Evolutionary conservation across 2,113 vertebrate genomes (phyloP).

Genomic region (Sphyrna mokarran): DNA sequence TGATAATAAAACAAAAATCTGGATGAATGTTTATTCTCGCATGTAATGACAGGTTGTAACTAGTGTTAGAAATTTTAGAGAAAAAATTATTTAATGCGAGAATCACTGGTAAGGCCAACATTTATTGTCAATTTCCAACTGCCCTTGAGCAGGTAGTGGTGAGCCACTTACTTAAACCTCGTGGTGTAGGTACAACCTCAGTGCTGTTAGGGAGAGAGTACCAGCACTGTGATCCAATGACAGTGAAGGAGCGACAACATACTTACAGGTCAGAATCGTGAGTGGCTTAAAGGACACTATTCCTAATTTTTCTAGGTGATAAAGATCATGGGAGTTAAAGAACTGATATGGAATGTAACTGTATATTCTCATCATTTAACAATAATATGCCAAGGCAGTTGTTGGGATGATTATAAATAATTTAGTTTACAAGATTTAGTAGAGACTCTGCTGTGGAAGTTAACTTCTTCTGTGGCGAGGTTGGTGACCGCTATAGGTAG

Average conservation of each 20-base stretch:
- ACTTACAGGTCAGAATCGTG: not conserved
- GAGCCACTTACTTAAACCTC: not conserved
- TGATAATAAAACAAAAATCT: not conserved
- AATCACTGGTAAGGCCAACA: not conserved
- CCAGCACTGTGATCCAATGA: not conserved
- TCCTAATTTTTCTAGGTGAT: not conserved
- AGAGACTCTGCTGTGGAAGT: not conserved
- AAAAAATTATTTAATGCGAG: not conserved
- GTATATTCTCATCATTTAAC: not conserved
- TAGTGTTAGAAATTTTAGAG: not conserved
- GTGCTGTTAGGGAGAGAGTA: not conserved
- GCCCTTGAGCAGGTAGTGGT: not conserved
- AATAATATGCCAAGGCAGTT: not conserved
- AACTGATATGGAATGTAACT: not conserved
- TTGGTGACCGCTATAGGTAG: no score
- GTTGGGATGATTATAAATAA: not conserved
- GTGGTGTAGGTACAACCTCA: not conserved
- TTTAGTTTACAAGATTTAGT: not conserved
- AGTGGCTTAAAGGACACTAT: not conserved
- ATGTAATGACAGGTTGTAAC: not conserved
- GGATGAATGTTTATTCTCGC: not conserved
- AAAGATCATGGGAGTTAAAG: not conserved
- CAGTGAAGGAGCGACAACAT: not conserved
- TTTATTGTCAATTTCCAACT: not conserved
- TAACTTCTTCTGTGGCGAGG: no score